A percentile compares a stretch with the other conserved stretches of the same genome.
phyloP scores from a whole-genome alignment of 1,140 invertebrate genomes.

The Zaprionus ornatus region DNA sequence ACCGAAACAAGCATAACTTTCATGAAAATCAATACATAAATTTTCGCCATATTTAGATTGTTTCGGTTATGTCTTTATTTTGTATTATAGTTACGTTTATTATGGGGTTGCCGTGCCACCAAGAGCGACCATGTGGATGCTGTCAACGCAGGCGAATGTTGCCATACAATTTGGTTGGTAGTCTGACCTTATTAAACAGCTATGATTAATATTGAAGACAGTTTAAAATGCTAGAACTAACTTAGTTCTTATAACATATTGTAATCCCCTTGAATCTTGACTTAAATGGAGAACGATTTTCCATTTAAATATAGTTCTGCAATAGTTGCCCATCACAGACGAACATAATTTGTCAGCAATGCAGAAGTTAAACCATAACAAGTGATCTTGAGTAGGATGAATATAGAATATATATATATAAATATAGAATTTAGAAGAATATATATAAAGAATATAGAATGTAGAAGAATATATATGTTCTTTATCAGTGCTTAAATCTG shows the following conservation, averaged over 20 bases:
- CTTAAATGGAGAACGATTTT: no score
- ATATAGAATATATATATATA: no score
- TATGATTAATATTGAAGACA: background rate
- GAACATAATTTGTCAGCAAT: no score
- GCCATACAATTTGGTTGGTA: constrained; percentile 17
- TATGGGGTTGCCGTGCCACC: constrained; percentile 44
- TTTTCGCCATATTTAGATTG: constrained; percentile 80
- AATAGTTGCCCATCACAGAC: no score
- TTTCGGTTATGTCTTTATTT: constrained; percentile 80
- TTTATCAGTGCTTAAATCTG: no score
- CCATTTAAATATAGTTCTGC: no score
- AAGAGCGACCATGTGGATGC: constrained; percentile 15
- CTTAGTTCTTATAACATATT: background rate
- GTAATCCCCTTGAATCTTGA: no score
- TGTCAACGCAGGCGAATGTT: constrained; percentile 9
- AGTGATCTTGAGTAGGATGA: no score
- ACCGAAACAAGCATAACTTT: constrained; percentile 64
- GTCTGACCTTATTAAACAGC: background rate
- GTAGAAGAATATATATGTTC: no score
- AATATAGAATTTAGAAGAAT: no score
- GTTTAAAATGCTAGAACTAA: background rate
- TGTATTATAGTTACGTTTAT: constrained; percentile 81
- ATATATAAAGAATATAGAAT: no score
- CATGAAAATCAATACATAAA: constrained; percentile 82
- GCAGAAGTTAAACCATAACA: no score